Percentiles rank a stretch among this genome's conserved stretches.
These are phyloP conservation scores for Galeopsomyia nigrocyanea DNA, from an alignment of 2,888 invertebrate genomes.

Conservation along the genomic window DNA sequence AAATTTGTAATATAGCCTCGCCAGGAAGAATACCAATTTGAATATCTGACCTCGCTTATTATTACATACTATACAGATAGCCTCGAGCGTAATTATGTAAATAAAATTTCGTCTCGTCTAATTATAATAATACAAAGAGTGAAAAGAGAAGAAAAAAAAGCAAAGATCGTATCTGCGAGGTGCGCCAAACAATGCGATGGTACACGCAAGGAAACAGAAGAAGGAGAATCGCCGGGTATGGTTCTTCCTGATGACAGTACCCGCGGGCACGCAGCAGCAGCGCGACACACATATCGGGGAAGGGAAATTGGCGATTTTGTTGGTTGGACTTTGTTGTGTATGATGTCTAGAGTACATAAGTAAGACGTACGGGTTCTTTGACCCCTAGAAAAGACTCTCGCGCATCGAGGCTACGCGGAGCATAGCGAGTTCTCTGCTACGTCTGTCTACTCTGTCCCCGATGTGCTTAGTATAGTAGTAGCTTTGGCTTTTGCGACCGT, in stretches of 20 bases:
- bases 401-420: slow-evolving; percentile 51
- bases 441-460: slow-evolving; percentile 3
- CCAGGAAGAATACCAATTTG: too few relatives aligned
- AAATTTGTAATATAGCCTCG: too few relatives aligned
- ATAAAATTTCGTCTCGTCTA: too few relatives aligned
- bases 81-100: too few relatives aligned
- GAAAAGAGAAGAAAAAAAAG: slow-evolving; percentile 32
- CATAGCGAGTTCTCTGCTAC: not conserved
- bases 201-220: not conserved
- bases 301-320: not conserved
- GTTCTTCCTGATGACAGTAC: too few relatives aligned
- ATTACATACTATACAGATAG: too few relatives aligned
- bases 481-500: too few relatives aligned
- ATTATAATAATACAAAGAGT: too few relatives aligned
- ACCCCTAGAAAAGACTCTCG: slow-evolving; percentile 48
- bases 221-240: slow-evolving; percentile 5
- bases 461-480: slow-evolving; percentile 8
- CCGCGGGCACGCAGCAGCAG: not conserved
- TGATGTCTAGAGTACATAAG: too few relatives aligned
- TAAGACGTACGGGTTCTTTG: slow-evolving; percentile 34
- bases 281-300: slow-evolving; percentile 5
- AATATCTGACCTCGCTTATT: too few relatives aligned
- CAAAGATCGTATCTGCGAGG: slow-evolving; percentile 44
- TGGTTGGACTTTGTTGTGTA: too few relatives aligned
- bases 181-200: too few relatives aligned